phyloP scores from a whole-genome alignment of 2,888 invertebrate species.

The Dynastes grantii region DNA sequence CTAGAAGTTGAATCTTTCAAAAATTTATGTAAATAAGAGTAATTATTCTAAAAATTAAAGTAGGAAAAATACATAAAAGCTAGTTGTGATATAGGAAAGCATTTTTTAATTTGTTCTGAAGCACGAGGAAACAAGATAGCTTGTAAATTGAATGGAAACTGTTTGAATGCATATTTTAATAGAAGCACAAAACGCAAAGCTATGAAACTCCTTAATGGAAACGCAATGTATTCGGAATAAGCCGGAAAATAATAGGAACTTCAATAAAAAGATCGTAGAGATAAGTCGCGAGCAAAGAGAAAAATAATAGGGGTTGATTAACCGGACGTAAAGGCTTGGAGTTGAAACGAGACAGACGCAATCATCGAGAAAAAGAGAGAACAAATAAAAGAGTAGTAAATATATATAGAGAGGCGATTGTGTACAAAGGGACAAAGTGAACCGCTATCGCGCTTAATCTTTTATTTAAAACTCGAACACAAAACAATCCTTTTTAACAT shows the following conservation, averaged over 20 bases:
- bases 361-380: conserved; percentile 31
- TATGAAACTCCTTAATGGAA: conserved; percentile 27
- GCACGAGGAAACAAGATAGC: background rate
- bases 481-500: conserved; percentile 52
- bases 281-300: conserved; percentile 52
- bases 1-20: no score
- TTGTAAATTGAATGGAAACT: conserved; percentile 20
- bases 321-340: conserved; percentile 47
- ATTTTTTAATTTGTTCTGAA: conserved; percentile 1
- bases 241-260: conserved; percentile 49
- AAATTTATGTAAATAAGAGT: no score
- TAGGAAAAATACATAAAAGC: no score
- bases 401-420: conserved; percentile 55
- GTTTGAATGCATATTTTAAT: conserved; percentile 21
- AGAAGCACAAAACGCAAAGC: conserved; percentile 29
- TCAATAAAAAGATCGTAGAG: conserved; percentile 49
- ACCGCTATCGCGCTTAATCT: conserved; percentile 59
- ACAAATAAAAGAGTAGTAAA: conserved; percentile 41
- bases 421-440: conserved; percentile 58
- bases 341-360: conserved; percentile 34
- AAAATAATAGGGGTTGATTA: conserved; percentile 60
- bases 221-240: conserved; percentile 38
- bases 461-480: conserved; percentile 59
- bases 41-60: no score
- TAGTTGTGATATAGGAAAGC: no score